phyloP scores from a whole-genome alignment of 2,888 invertebrate genomes.

The Pammene fasciana region DNA sequence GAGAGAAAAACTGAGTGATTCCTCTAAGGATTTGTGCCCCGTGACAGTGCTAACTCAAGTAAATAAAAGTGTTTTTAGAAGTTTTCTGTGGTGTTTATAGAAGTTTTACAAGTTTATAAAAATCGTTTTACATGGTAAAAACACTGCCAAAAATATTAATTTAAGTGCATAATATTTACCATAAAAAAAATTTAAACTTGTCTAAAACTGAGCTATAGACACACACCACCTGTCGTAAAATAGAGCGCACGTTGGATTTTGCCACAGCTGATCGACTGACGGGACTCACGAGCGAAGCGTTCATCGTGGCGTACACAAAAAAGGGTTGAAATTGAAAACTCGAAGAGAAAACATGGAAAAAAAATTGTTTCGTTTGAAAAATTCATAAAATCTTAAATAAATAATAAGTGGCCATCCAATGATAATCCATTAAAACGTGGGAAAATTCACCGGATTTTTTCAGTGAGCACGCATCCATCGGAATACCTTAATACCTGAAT shows the following conservation, averaged over 20 bases:
- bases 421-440: slow-evolving; percentile 3
- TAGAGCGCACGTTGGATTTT: slow-evolving; percentile 58
- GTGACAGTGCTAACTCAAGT: slow-evolving; percentile 62
- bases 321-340: slow-evolving; percentile 43
- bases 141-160: background rate
- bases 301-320: slow-evolving; percentile 55
- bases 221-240: slow-evolving; percentile 59
- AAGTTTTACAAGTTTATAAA: slow-evolving; percentile 52
- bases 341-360: slow-evolving; percentile 6
- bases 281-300: slow-evolving; percentile 59
- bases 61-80: slow-evolving; percentile 61
- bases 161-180: background rate
- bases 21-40: slow-evolving; percentile 55
- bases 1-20: slow-evolving; percentile 61
- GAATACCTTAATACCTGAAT: slow-evolving; percentile 43
- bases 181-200: slow-evolving; percentile 44
- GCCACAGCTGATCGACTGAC: slow-evolving; percentile 67
- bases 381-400: background rate
- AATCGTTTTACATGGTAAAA: slow-evolving; percentile 7
- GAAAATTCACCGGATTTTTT: slow-evolving; percentile 1
- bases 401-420: background rate
- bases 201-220: slow-evolving; percentile 51
- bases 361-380: slow-evolving; percentile 1
- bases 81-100: slow-evolving; percentile 51
- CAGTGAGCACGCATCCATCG: slow-evolving; percentile 24